A percentile compares a stretch with the other conserved stretches of the same genome.
These are phyloP conservation scores for Anthoscopus minutus DNA, from an alignment of 2,113 vertebrate genomes.

Conservation along the genomic window DNA sequence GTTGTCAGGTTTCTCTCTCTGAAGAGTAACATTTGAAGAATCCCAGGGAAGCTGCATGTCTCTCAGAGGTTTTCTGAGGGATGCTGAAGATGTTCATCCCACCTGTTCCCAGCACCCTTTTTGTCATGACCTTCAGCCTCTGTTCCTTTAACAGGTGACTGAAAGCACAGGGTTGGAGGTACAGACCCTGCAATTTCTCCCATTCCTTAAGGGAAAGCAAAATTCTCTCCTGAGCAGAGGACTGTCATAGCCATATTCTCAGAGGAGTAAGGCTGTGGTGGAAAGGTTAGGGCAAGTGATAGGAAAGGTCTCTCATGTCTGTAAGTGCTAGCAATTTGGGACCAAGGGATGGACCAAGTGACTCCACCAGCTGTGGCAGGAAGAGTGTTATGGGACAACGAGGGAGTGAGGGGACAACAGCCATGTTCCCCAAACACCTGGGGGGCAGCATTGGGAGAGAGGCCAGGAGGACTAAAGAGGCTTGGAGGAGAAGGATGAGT, in stretches of 20 bases:
- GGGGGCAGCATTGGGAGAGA: not conserved
- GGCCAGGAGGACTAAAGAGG: not conserved
- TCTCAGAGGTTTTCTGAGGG: not conserved
- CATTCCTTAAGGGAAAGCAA: not conserved
- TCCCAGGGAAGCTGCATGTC: not conserved
- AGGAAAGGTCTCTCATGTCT: not conserved
- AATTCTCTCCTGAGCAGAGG: accelerated
- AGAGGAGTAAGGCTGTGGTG: not conserved
- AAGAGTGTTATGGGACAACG: not conserved
- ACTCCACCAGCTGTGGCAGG: not conserved
- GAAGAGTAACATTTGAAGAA: not conserved
- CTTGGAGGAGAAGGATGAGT: not conserved
- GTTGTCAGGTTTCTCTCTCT: not conserved
- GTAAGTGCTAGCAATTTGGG: not conserved
- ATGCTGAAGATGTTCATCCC: not conserved
- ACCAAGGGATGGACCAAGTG: not conserved
- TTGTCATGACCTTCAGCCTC: accelerated
- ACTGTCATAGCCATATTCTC: too few species aligned
- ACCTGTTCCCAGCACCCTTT: not conserved
- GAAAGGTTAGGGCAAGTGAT: not conserved
- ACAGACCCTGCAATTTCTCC: not conserved
- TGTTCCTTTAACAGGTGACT: not conserved
- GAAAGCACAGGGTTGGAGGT: not conserved
- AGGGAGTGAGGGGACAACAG: not conserved
- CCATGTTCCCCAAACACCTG: not conserved